These are phyloP conservation scores for Cotesia congregata DNA, from an alignment of 2,888 invertebrate species.

Conservation along the genomic window DNA sequence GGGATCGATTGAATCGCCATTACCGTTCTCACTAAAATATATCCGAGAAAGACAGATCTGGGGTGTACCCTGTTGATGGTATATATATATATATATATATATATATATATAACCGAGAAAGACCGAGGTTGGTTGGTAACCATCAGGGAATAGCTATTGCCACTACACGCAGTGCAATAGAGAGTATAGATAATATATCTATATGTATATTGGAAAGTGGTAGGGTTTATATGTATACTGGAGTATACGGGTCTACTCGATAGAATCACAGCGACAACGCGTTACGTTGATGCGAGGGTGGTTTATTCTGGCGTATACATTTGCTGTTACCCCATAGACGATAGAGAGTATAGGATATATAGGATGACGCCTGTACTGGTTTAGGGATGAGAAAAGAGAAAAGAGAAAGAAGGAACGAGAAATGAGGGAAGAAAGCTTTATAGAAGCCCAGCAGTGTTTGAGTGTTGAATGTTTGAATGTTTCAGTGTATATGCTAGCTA, in stretches of 20 bases:
- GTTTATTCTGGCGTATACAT: constrained; percentile 67
- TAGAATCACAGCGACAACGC: constrained; percentile 65
- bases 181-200: too few species aligned
- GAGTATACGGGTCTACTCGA: constrained; percentile 51
- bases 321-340: constrained; percentile 61
- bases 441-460: constrained; percentile 8
- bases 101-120: too few species aligned
- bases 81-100: too few species aligned
- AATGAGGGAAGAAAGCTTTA: constrained; percentile 46
- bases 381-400: constrained; percentile 35
- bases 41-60: background rate
- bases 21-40: constrained; percentile 50
- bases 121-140: too few species aligned
- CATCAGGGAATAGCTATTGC: background rate
- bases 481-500: too few species aligned
- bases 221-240: too few species aligned
- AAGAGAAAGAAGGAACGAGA: too few species aligned
- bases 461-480: too few species aligned
- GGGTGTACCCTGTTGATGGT: too few species aligned
- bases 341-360: constrained; percentile 26
- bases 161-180: too few species aligned
- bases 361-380: constrained; percentile 50
- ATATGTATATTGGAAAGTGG: too few species aligned
- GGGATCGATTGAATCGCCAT: constrained; percentile 69
- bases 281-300: constrained; percentile 52